phyloP scores from a whole-genome alignment of 2,797 vertebrate species.

The Aselliscus stoliczkanus region DNA sequence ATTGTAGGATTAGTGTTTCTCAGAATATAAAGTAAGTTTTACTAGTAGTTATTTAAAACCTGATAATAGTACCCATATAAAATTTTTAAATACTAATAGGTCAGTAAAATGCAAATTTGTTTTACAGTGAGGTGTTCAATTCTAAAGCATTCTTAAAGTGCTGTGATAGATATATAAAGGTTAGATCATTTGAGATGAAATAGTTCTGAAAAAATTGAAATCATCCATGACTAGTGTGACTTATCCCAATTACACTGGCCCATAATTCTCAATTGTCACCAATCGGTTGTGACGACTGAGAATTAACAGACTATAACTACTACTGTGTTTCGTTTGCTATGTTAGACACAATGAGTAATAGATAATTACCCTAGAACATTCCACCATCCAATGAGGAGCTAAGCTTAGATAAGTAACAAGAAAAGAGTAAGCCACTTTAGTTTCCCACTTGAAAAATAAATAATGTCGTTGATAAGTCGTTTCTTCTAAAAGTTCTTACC shows the following conservation, averaged over 20 bases:
- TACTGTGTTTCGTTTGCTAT: neutral
- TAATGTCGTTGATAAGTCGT: neutral
- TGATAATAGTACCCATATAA: neutral
- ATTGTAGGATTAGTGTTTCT: neutral
- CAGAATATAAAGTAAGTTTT: neutral
- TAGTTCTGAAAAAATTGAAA: neutral
- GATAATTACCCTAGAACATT: neutral
- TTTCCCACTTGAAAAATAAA: conserved; percentile 8
- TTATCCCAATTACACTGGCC: neutral
- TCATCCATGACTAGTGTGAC: neutral
- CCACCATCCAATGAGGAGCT: neutral
- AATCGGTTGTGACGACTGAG: neutral
- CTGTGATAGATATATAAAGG: neutral
- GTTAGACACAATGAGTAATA: neutral
- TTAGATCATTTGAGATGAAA: neutral
- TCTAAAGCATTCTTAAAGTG: neutral
- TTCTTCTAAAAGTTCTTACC: neutral
- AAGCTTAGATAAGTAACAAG: neutral
- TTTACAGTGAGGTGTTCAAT: neutral
- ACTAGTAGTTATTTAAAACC: neutral
- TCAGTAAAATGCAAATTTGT: neutral
- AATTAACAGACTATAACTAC: neutral
- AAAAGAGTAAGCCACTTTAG: neutral
- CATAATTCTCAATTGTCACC: neutral
- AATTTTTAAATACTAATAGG: neutral